Evolutionary conservation across 2,113 vertebrate genomes (phyloP), one percentile per base, ranked within the genome.

Genomic region (Gadus chalcogrammus): DNA sequence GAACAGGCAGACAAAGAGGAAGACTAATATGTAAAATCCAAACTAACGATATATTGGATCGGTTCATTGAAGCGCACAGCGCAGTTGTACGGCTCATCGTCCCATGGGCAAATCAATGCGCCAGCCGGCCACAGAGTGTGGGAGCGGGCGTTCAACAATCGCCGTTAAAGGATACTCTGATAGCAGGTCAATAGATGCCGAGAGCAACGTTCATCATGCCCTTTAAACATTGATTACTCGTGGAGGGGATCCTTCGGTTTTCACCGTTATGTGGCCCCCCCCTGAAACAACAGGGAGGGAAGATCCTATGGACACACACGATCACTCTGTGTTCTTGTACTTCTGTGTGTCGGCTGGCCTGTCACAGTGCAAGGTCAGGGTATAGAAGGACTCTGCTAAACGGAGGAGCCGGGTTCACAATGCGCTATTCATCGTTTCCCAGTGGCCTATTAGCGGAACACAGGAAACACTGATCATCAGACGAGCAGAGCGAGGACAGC

Each of bases 221-320:
- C 68, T 80, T 79, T 68, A 63, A 76, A 83, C 73, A 70, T 61
- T 72, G 83, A 87, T 79, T 74, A 74, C 80, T 65, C 42, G 42
- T 12, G 31, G 79, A 77, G 74, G 81, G 84, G 84, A 87, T 79
- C 71, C 52, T 59, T 56, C 62, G 18, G 78, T 81, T 81, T 62
- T 72, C 75, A 84, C 82, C 77, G 76, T 70, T 76, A 27, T 17
- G 61, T 76, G 64, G 70, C 20, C 20, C 20, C 68, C 72, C 56
- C 48, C 35, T 60, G 60, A 69, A 58, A 18, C 15, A 64, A 65
- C 61, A 20, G 69, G 18, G 16, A 0, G 20, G 72, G 68, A 58
- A 1, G 55, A n/a, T 58, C 42, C 8, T 70, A 72, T 9, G 2
- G 71, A 20, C 78, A 48, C 42, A 48, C 42, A 48, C 42, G 11